Conservation (phyloP, 2,113 vertebrate genomes). For the Xenopus laevis region DNA sequence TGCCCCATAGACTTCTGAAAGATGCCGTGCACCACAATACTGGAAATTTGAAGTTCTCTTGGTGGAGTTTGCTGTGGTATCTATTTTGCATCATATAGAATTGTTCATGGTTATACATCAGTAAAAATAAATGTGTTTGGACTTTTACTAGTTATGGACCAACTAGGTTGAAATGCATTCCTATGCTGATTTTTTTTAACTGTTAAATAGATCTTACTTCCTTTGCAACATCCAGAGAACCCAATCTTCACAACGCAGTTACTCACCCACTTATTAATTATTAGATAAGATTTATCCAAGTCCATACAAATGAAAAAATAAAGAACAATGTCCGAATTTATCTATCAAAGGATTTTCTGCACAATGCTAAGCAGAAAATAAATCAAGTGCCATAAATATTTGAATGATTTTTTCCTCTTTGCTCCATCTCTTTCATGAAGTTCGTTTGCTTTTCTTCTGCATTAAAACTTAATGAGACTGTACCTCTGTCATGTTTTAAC, state of each 20-base stretch:
- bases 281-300: background rate
- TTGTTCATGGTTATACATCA: too few species aligned
- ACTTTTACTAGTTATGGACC: too few species aligned
- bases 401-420: background rate
- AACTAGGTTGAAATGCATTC: too few species aligned
- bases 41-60: too few species aligned
- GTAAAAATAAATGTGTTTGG: too few species aligned
- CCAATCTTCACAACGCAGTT: background rate
- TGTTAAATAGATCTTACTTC: background rate
- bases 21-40: too few species aligned
- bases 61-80: too few species aligned
- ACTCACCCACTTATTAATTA: background rate
- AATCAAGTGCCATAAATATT: background rate
- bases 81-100: too few species aligned
- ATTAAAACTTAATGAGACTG: too few species aligned
- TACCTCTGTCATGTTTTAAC: background rate
- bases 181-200: background rate
- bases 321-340: background rate
- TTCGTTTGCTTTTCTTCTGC: too few species aligned
- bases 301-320: background rate
- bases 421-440: background rate
- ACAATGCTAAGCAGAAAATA: background rate
- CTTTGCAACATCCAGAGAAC: background rate
- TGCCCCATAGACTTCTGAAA: too few species aligned
- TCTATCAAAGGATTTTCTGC: background rate